Conservation (phyloP, 2,888 invertebrate genomes). For the Pachydiplax longipennis region DNA sequence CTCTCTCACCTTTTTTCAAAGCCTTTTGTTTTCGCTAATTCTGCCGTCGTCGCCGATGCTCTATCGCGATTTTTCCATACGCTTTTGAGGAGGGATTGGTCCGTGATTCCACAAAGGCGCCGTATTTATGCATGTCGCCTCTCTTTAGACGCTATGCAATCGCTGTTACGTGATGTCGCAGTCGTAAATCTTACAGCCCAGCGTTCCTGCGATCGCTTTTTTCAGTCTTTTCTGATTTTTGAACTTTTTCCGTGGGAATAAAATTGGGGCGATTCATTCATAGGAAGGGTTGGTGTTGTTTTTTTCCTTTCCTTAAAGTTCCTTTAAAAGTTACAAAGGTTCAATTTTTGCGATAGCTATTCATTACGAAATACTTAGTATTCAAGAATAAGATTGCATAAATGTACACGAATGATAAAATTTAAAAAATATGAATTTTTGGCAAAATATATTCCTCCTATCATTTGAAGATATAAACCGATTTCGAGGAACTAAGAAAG, state of each 20-base stretch:
- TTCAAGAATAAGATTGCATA: too few relatives aligned
- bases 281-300: too few relatives aligned
- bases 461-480: too few relatives aligned
- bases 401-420: too few relatives aligned
- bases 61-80: neutral
- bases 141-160: neutral
- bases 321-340: too few relatives aligned
- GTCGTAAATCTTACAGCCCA: neutral
- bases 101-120: neutral
- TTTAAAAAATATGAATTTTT: too few relatives aligned
- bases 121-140: neutral
- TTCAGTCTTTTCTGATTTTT: neutral
- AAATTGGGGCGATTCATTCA: too few relatives aligned
- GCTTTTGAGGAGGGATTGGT: neutral
- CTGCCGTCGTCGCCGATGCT: neutral
- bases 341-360: too few relatives aligned
- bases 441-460: too few relatives aligned
- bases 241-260: neutral
- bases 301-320: too few relatives aligned
- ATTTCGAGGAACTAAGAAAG: too few relatives aligned
- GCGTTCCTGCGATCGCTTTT: neutral
- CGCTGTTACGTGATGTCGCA: neutral
- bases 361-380: too few relatives aligned
- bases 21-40: constrained; percentile 41
- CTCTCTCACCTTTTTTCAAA: neutral